Evolutionary conservation across 2,888 invertebrate genomes (phyloP).

Genomic region (Asteroscopus sphinx): DNA sequence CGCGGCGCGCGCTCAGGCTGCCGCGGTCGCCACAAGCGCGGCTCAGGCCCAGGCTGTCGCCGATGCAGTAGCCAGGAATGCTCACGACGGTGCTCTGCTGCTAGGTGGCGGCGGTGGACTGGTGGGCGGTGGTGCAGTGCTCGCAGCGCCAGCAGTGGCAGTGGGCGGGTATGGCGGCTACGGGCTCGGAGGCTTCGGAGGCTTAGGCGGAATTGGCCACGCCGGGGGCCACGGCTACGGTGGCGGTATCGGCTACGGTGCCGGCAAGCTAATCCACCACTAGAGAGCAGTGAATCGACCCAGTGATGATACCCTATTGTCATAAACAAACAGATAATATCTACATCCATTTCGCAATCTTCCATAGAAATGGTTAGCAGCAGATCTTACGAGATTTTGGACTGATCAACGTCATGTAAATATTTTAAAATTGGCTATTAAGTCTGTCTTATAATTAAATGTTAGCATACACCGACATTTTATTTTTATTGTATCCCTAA

Average conservation of each 20-base stretch:
- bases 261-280: slow-evolving; percentile 43
- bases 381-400: slow-evolving; percentile 73
- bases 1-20: slow-evolving; percentile 62
- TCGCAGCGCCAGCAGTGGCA: slow-evolving; percentile 31
- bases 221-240: slow-evolving; percentile 54
- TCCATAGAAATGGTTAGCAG: slow-evolving; percentile 82
- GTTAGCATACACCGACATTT: slow-evolving; percentile 60
- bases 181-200: slow-evolving; percentile 46
- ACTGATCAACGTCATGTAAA: slow-evolving; percentile 74
- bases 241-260: slow-evolving; percentile 30
- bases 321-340: slow-evolving; percentile 70
- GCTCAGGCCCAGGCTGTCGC: slow-evolving; percentile 65
- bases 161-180: slow-evolving; percentile 59
- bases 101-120: slow-evolving; percentile 64
- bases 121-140: slow-evolving; percentile 28
- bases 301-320: slow-evolving; percentile 61
- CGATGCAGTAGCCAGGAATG: slow-evolving; percentile 66
- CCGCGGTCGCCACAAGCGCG: slow-evolving; percentile 54
- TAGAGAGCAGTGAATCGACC: slow-evolving; percentile 45
- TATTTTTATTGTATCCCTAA: slow-evolving; percentile 2
- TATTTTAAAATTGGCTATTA: slow-evolving; percentile 65
- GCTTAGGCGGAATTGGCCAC: slow-evolving; percentile 52
- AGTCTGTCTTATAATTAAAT: slow-evolving; percentile 70
- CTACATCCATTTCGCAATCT: slow-evolving; percentile 81
- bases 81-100: slow-evolving; percentile 75